A percentile compares a stretch with the other conserved stretches of the same genome.
Conservation (phyloP, 2,797 vertebrate species). For the Anas bernieri region DNA sequence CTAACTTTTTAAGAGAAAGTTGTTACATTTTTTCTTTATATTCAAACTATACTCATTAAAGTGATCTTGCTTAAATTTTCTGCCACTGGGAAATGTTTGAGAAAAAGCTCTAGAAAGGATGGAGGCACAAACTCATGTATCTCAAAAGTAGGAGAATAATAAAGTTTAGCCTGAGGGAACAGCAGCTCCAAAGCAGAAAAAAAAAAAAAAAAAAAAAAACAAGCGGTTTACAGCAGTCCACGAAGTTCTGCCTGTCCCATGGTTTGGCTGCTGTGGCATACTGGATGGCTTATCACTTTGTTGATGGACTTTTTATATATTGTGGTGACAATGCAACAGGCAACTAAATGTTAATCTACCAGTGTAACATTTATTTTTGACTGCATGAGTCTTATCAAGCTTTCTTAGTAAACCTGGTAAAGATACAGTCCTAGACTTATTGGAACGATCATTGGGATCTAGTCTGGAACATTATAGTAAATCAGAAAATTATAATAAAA, state of each 20-base stretch:
- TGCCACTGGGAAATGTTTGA: background rate
- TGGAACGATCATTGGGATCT: background rate
- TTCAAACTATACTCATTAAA: background rate
- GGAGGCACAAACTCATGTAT: background rate
- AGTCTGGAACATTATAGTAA: background rate
- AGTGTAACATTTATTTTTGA: background rate
- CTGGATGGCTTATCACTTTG: background rate
- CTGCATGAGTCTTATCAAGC: background rate
- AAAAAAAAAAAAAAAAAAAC: background rate
- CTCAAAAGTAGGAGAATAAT: background rate
- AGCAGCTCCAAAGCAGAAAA: background rate
- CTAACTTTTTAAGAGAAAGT: background rate
- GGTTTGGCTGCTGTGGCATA: background rate
- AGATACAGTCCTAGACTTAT: background rate
- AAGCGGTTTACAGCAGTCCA: background rate
- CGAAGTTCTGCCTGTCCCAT: background rate
- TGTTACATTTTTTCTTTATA: background rate
- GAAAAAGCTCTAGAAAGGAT: background rate
- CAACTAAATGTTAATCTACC: background rate
- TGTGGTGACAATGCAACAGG: background rate
- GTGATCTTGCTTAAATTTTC: background rate
- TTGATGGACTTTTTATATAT: background rate
- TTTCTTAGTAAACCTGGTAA: background rate
- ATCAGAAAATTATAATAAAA: background rate
- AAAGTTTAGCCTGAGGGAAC: background rate